Percentiles rank a stretch among this genome's conserved stretches.
These are phyloP conservation scores for Morone saxatilis DNA, from an alignment of 2,113 vertebrate genomes.

Conservation along the genomic window DNA sequence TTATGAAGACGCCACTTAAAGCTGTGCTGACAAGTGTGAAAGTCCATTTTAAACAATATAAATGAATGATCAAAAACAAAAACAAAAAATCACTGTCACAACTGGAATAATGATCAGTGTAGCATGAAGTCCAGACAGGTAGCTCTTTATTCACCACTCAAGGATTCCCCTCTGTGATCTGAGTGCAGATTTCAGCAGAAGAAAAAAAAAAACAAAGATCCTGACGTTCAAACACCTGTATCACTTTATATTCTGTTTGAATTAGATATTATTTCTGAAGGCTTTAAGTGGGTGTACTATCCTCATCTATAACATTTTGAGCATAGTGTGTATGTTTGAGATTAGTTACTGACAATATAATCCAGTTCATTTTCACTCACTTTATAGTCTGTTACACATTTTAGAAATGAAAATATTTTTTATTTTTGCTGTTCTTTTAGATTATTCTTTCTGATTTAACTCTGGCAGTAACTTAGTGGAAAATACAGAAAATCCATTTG, in stretches of 20 bases:
- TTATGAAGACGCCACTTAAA: constrained; percentile 41
- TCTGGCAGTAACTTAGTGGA: neutral
- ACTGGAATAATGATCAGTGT: constrained; percentile 27
- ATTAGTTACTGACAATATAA: neutral
- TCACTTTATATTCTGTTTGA: neutral
- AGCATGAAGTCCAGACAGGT: constrained; percentile 52
- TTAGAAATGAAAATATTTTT: neutral
- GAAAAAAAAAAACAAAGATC: neutral
- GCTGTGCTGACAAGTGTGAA: constrained; percentile 53
- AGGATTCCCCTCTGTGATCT: constrained; percentile 43
- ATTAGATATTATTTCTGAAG: neutral
- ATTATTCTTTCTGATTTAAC: neutral
- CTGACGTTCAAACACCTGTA: neutral
- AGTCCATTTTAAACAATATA: constrained; percentile 1
- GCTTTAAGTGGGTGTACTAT: neutral
- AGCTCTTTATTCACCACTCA: constrained; percentile 42
- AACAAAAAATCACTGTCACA: constrained; percentile 28
- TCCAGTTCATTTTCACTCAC: neutral
- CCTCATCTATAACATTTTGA: neutral
- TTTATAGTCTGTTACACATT: constrained; percentile 1
- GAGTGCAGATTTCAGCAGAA: constrained; percentile 26
- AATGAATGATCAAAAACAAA: constrained; percentile 40
- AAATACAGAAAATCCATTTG: constrained; percentile 21
- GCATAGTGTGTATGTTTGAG: neutral
- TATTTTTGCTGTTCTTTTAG: neutral